A percentile compares a stretch with the other conserved stretches of the same genome.
These are phyloP conservation scores for Meloidogyne floridensis DNA, from an alignment of 1,140 invertebrate species.

Conservation along the genomic window DNA sequence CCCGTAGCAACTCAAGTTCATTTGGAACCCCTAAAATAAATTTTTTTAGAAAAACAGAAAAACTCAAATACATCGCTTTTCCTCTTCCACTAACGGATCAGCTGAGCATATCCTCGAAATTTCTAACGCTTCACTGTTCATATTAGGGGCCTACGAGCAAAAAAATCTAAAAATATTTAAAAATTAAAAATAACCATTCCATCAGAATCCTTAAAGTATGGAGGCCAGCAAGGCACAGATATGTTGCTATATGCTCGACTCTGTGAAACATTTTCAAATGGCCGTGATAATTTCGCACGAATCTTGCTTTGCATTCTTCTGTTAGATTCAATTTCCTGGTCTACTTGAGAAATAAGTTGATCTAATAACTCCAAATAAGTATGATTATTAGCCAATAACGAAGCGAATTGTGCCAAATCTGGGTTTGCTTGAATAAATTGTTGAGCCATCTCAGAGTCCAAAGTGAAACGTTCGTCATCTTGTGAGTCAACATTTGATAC, in stretches of 20 bases:
- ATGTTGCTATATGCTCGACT: background rate
- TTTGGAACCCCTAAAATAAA: slow-evolving; percentile 32
- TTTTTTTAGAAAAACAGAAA: background rate
- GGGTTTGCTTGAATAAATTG: slow-evolving; percentile 18
- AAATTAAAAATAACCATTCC: slow-evolving; percentile 37
- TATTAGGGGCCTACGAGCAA: slow-evolving; percentile 16
- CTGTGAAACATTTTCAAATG: background rate
- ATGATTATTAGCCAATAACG: slow-evolving; percentile 28
- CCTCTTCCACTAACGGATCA: slow-evolving; percentile 36
- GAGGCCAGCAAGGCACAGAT: slow-evolving; percentile 20
- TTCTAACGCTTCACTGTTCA: slow-evolving; percentile 27
- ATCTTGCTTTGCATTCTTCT: slow-evolving; percentile 14
- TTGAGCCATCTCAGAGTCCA: slow-evolving; percentile 18
- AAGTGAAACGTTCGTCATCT: background rate
- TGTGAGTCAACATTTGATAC: background rate
- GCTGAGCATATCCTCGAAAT: slow-evolving; percentile 31
- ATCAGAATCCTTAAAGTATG: slow-evolving; percentile 41
- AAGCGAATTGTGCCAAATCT: slow-evolving; percentile 6
- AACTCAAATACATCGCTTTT: slow-evolving; percentile 21
- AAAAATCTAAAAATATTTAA: slow-evolving; percentile 13
- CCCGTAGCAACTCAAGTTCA: slow-evolving; percentile 22
- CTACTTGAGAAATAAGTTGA: slow-evolving; percentile 34
- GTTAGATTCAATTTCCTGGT: slow-evolving; percentile 29
- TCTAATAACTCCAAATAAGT: slow-evolving; percentile 35
- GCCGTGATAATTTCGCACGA: background rate